Conservation (phyloP, 2,113 vertebrate species). For the Prolemur simus region DNA sequence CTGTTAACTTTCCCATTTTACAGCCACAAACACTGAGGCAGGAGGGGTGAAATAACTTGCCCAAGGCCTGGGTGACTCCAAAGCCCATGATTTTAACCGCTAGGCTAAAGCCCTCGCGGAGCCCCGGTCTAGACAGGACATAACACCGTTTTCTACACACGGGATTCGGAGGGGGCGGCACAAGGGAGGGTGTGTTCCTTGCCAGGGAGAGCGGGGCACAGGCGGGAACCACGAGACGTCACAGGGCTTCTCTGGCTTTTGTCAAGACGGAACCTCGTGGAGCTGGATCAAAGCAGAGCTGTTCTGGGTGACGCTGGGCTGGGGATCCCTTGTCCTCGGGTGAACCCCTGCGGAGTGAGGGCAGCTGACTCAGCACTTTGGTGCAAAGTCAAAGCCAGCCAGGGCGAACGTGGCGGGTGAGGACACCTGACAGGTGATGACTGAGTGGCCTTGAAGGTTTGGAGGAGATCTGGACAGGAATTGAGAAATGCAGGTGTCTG, state of each 20-base stretch:
- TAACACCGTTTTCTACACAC: not conserved
- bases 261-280: not conserved
- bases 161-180: fast-evolving
- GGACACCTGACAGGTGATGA: not conserved
- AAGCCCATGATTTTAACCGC: not conserved
- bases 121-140: not conserved
- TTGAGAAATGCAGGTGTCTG: not conserved
- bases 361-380: not conserved
- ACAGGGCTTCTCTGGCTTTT: not conserved
- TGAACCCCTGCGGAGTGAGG: too few relatives aligned
- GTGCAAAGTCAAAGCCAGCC: not conserved
- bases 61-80: not conserved
- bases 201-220: fast-evolving
- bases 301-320: not conserved
- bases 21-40: not conserved
- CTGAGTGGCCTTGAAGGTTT: not conserved
- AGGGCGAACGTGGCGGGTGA: not conserved
- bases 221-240: not conserved
- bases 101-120: too few relatives aligned
- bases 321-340: too few relatives aligned
- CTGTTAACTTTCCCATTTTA: not conserved
- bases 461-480: not conserved
- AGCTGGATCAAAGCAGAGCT: not conserved
- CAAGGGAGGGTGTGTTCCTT: fast-evolving
- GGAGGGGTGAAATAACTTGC: not conserved